phyloP scores from a whole-genome alignment of 1,140 invertebrate genomes.

The Lordiphosa collinella region DNA sequence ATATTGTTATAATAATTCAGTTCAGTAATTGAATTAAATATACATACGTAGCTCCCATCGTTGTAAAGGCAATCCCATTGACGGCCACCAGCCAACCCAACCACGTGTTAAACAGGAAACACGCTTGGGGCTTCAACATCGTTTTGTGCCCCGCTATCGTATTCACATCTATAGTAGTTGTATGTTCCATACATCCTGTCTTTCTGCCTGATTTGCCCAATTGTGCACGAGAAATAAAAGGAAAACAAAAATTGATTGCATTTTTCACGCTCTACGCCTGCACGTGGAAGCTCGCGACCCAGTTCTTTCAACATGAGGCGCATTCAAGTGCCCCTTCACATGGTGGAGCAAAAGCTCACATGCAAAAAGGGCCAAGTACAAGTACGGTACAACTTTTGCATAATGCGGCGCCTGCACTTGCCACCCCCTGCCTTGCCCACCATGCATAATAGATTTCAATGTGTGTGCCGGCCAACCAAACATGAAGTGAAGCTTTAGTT shows the following conservation, averaged over 20 bases:
- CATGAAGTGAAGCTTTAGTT: constrained; percentile 14
- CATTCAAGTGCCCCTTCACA: constrained; percentile 7
- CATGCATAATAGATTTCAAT: constrained; percentile 42
- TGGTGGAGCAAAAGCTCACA: constrained; percentile 8
- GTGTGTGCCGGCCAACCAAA: constrained; percentile 9
- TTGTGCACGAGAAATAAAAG: constrained; percentile 27
- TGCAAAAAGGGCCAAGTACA: background rate
- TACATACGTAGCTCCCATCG: constrained; percentile 11
- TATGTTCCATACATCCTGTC: constrained; percentile 31
- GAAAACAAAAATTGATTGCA: constrained; percentile 44
- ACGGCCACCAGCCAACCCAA: background rate
- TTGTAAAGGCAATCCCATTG: background rate
- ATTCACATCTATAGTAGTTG: constrained; percentile 13
- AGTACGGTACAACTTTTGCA: constrained; percentile 30
- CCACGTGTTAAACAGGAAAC: constrained; percentile 43
- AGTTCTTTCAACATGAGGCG: constrained; percentile 46
- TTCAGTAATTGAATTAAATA: no score
- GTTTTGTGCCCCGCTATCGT: constrained; percentile 17
- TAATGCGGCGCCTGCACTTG: constrained; percentile 38
- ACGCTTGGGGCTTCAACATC: constrained; percentile 16
- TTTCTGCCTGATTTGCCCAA: constrained; percentile 48
- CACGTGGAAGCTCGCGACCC: constrained; percentile 34
- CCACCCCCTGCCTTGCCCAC: background rate
- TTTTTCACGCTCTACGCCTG: constrained; percentile 40
- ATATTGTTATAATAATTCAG: no score